Percentiles rank a stretch among this genome's conserved stretches.
These are phyloP conservation scores for Rhombomys opimus DNA, from an alignment of 2,113 vertebrate genomes.

Conservation along the genomic window DNA sequence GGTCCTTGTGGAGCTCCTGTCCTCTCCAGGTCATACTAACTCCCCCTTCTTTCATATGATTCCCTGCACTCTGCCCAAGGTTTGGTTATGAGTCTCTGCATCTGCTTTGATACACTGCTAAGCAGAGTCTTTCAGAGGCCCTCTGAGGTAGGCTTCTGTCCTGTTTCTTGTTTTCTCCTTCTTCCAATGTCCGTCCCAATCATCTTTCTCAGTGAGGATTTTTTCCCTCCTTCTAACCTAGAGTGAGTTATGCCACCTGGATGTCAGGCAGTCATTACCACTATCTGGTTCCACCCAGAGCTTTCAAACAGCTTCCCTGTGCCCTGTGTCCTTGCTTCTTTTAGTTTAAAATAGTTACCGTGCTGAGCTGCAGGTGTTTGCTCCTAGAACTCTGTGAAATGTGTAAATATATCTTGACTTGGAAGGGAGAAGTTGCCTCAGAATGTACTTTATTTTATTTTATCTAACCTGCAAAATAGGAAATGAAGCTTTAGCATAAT, in stretches of 20 bases:
- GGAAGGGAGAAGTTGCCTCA: neutral
- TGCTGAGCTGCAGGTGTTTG: conserved; percentile 26
- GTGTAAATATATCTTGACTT: conserved; percentile 7
- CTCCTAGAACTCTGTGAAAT: conserved; percentile 10
- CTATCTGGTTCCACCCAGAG: neutral
- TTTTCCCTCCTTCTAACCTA: neutral
- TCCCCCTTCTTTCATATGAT: too few species aligned
- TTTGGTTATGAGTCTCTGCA: too few species aligned
- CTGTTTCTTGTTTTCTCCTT: too few species aligned
- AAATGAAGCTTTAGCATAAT: neutral
- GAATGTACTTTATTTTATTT: neutral
- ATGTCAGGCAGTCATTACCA: neutral
- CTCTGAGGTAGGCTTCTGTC: too few species aligned
- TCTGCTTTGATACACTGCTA: too few species aligned
- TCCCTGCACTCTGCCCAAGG: too few species aligned
- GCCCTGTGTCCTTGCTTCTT: neutral
- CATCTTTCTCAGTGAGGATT: too few species aligned
- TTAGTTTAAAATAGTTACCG: conserved; percentile 33
- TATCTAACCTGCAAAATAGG: conserved; percentile 1
- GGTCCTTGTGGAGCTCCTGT: too few species aligned
- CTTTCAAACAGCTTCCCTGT: neutral
- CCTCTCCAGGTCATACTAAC: too few species aligned
- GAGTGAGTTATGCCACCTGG: neutral
- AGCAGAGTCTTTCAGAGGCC: too few species aligned
- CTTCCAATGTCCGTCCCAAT: too few species aligned